Conservation (phyloP, 2,888 invertebrate genomes). For the Cephus spinipes region DNA sequence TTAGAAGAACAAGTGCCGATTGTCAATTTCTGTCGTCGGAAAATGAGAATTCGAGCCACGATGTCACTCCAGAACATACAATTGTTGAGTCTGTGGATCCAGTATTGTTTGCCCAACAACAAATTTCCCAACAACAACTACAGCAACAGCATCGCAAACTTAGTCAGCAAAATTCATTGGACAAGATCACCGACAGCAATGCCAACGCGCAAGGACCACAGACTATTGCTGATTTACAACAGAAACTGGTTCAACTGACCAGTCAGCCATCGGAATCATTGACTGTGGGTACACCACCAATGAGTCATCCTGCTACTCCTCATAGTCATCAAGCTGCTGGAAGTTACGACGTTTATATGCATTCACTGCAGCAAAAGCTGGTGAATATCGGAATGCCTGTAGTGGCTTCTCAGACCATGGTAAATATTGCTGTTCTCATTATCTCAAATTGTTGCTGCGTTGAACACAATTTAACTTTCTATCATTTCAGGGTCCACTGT, state of each 20-base stretch:
- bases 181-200: conserved; percentile 41
- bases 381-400: conserved; percentile 66
- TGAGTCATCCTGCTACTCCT: conserved; percentile 74
- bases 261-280: conserved; percentile 66
- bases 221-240: conserved; percentile 71
- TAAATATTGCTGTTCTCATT: conserved; percentile 18
- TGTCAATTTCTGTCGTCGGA: conserved; percentile 57
- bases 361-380: conserved; percentile 78
- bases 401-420: conserved; percentile 42
- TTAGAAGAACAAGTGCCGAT: conserved; percentile 58
- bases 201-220: conserved; percentile 58
- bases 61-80: conserved; percentile 61
- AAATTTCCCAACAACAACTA: conserved; percentile 35
- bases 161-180: conserved; percentile 63
- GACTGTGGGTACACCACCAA: conserved; percentile 66
- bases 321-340: conserved; percentile 71
- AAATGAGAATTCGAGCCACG: conserved; percentile 60
- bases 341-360: conserved; percentile 75
- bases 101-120: conserved; percentile 18
- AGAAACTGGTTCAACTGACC: conserved; percentile 71
- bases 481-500: conserved; percentile 58
- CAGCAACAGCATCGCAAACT: conserved; percentile 57
- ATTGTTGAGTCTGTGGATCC: conserved; percentile 53
- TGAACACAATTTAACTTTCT: neutral
- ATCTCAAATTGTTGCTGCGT: neutral